Conservation (phyloP, 1,140 invertebrate genomes). For the Augochlora pura region DNA sequence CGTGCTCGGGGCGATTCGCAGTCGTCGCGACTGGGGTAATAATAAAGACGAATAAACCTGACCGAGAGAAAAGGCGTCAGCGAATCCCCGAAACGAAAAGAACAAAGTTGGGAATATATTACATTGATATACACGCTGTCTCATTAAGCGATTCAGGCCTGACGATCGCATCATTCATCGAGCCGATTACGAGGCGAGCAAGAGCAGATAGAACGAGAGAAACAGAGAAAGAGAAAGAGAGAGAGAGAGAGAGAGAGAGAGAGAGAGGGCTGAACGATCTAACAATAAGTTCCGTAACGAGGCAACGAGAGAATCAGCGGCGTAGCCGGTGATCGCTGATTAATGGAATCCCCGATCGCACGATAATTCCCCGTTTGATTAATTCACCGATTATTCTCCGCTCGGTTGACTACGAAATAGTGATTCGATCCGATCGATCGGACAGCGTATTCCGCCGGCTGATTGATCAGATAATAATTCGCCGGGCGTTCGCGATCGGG, state of each 20-base stretch:
- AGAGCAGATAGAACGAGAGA: too few species aligned
- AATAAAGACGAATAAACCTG: too few species aligned
- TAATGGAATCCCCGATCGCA: conserved; percentile 38
- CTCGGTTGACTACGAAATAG: conserved; percentile 11
- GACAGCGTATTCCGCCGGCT: background rate
- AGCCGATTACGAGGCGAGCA: conserved; percentile 14
- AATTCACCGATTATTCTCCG: conserved; percentile 37
- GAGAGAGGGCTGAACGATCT: too few species aligned
- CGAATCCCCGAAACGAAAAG: background rate
- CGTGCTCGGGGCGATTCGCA: too few species aligned
- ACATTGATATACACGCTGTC: conserved; percentile 20
- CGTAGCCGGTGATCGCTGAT: conserved; percentile 17
- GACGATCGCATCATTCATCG: conserved; percentile 25
- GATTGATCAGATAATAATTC: conserved; percentile 40
- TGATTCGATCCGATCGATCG: conserved; percentile 21
- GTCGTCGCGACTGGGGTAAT: too few species aligned
- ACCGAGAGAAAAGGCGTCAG: background rate
- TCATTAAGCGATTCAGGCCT: conserved; percentile 22
- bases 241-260: too few species aligned
- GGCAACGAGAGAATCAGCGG: conserved; percentile 1
- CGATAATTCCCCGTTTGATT: conserved; percentile 40
- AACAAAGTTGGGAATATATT: background rate
- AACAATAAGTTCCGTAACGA: conserved; percentile 30
- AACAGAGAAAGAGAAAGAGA: too few species aligned
- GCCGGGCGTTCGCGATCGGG: conserved; percentile 10